These are phyloP conservation scores for Drosophila baimaii DNA, from an alignment of 1,140 invertebrate species.

Conservation along the genomic window DNA sequence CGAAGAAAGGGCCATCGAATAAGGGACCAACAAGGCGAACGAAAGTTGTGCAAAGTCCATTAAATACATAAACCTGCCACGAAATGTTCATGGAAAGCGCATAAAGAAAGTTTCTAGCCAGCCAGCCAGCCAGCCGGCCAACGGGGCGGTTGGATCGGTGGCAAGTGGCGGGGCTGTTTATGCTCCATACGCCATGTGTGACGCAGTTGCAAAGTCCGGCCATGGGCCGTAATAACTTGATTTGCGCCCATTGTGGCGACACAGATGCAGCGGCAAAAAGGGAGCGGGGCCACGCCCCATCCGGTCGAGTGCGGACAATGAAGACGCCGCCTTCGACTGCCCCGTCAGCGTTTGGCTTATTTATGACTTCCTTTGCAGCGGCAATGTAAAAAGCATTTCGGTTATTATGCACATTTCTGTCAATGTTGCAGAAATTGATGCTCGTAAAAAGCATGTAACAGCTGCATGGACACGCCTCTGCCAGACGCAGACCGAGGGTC, in stretches of 20 bases:
- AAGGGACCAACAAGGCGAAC: slow-evolving; percentile 27
- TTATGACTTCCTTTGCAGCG: slow-evolving; percentile 78
- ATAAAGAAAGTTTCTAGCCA: slow-evolving; percentile 78
- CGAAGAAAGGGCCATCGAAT: slow-evolving; percentile 15
- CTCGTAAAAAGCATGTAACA: slow-evolving; percentile 70
- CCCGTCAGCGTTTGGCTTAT: slow-evolving; percentile 74
- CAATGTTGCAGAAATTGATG: slow-evolving; percentile 75
- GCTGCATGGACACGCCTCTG: slow-evolving; percentile 60
- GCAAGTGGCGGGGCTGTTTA: slow-evolving; percentile 72
- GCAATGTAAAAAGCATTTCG: slow-evolving; percentile 63
- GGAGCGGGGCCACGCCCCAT: slow-evolving; percentile 40
- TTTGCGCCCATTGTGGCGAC: slow-evolving; percentile 74
- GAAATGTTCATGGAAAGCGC: slow-evolving; percentile 82
- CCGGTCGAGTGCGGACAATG: slow-evolving; percentile 40
- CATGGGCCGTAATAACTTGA: slow-evolving; percentile 77
- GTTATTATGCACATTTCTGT: slow-evolving; percentile 72
- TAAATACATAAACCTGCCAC: slow-evolving; percentile 83
- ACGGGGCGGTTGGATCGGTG: slow-evolving; percentile 58
- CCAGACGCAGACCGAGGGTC: slow-evolving; percentile 1
- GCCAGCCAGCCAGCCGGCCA: slow-evolving; percentile 14
- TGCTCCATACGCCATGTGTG: slow-evolving; percentile 73
- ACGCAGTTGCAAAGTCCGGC: slow-evolving; percentile 44
- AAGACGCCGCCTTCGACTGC: slow-evolving; percentile 58
- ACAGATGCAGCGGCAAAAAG: slow-evolving; percentile 70
- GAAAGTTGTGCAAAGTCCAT: slow-evolving; percentile 80